Base-by-base conservation (phyloP, 2,113 vertebrate species). In the Paradoxurus hermaphroditus region DNA sequence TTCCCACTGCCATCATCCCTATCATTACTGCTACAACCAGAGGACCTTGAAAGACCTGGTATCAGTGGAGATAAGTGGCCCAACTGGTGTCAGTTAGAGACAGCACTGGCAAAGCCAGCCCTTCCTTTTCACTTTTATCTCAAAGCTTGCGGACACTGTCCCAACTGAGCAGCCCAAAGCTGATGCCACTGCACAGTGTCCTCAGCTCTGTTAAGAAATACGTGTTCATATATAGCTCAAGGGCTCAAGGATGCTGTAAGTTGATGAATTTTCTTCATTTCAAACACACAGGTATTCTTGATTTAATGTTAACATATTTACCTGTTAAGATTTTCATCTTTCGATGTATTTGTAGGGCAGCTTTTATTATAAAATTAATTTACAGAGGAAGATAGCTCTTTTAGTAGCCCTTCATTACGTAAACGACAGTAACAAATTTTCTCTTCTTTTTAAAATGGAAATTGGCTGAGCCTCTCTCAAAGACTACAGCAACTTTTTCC, bases 281-380 rank as follows among this genome's bases (percentile, higher is more conserved):
- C 77, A 94, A 68, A 86, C 18, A 65, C 72, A 44, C 12, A 39
- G 7, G 15, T 94, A 46, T 56, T 95, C 86, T 96, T 75, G n/a
- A 88, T 81, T 63, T 41, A 91, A 27, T n/a, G 34, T 85, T 94
- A 95, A 95, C 51, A 92, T 73, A 62, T 53, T 25, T 59, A 23
- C 41, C 81, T 86, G 49, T 75, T 88, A 72, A 78, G 59, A 56
- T 56, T 23, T 91, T 91, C n/a, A 62, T 36, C 41, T 63, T 84
- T 79, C 51, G 63, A 18, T 78, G 78, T 51, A 13, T 41, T 79
- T 34, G 1, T 31, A 73, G 63, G 46, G 49, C 12, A 82, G 46
- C 75, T 90, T 85, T 95, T 90, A 51, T 59, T 68, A 53, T 70
- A 86, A 77, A 94, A 94, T 78, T 86, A 97, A 75, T 68, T 89